phyloP scores from a whole-genome alignment of 2,888 invertebrate genomes.

The Agrenia bidenticulata region DNA sequence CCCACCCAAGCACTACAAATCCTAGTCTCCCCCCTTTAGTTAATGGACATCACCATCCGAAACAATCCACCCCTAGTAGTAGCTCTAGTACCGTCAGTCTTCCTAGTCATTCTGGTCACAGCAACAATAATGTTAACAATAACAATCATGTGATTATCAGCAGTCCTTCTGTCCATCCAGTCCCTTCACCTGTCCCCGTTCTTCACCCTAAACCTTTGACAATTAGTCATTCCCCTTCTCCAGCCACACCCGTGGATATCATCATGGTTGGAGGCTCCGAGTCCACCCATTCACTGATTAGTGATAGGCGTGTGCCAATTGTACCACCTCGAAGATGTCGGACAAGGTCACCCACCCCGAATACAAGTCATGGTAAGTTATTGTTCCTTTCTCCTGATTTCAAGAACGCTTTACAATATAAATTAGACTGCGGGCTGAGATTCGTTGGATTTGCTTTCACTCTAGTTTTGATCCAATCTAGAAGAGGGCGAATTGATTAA shows the following conservation, averaged over 20 bases:
- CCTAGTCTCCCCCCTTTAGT: constrained; percentile 18
- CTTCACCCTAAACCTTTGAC: constrained; percentile 44
- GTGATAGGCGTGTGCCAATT: constrained; percentile 51
- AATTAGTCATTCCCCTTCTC: constrained; percentile 50
- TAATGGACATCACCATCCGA: constrained; percentile 19
- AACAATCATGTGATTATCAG: constrained; percentile 50
- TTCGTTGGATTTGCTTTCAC: no score
- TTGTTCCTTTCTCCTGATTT: no score
- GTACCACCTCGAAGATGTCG: constrained; percentile 52
- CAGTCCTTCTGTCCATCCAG: constrained; percentile 49
- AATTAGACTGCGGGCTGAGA: no score
- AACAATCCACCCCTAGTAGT: constrained; percentile 22
- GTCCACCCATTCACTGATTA: constrained; percentile 48
- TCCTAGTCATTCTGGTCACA: constrained; percentile 28
- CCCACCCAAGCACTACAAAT: not conserved
- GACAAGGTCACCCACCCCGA: constrained; percentile 51
- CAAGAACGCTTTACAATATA: no score
- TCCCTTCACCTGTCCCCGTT: constrained; percentile 51
- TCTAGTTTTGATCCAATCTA: no score
- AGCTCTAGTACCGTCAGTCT: constrained; percentile 34
- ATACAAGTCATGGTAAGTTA: constrained; percentile 53
- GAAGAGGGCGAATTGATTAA: no score
- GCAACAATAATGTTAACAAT: constrained; percentile 48
- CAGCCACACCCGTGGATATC: constrained; percentile 49
- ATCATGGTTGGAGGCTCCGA: constrained; percentile 50